Base-by-base conservation (phyloP, 2,113 vertebrate species). In the Myocastor coypus region DNA sequence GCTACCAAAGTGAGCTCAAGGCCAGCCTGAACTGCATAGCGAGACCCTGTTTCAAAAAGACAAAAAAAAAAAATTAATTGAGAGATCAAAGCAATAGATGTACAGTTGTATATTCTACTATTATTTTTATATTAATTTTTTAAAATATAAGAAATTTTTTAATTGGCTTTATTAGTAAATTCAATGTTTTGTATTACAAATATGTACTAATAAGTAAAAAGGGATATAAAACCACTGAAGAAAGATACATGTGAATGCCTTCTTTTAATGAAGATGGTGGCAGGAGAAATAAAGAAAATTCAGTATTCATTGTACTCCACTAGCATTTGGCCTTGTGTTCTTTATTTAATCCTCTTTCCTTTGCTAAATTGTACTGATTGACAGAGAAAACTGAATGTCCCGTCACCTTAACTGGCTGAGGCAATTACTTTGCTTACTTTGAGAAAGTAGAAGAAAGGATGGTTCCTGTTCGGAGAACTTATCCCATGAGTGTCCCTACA, bases 381-480 rank as follows among this genome's bases (percentile, higher is more conserved):
- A 91, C 81, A 85, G 26, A 66, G 34, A 55, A 14, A 73, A 82
- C 77, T 40, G 82, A 64, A 12, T 84, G 69, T 7, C 87, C 26
- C 0, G 2, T 88, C 28, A 91, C 59, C 52, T 59, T 42, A 91
- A 16, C 17, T 69, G 19, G 66, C n/a, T 42, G 57, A 84, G 7
- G 69, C 42, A 81, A 63, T 63, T 11, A 42, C 22, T 89, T 69
- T 90, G 77, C 61, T 90, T 88, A 50, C 59, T 59, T 63, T 55
- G 30, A 80, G n/a, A 87, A 30, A 50, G 16, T 32, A 91, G 40
- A 24, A 90, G 59, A 89, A 95, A 95, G 7, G 1, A 5, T 59
- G 46, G 46, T 91, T 95, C 85, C 86, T 95, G 64, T 28, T 91
- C 69, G 87, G 75, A 93, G n/a, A 28, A 89, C 37, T 4, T 42